phyloP scores from a whole-genome alignment of 2,797 vertebrate genomes.

The Myotis pilosus region DNA sequence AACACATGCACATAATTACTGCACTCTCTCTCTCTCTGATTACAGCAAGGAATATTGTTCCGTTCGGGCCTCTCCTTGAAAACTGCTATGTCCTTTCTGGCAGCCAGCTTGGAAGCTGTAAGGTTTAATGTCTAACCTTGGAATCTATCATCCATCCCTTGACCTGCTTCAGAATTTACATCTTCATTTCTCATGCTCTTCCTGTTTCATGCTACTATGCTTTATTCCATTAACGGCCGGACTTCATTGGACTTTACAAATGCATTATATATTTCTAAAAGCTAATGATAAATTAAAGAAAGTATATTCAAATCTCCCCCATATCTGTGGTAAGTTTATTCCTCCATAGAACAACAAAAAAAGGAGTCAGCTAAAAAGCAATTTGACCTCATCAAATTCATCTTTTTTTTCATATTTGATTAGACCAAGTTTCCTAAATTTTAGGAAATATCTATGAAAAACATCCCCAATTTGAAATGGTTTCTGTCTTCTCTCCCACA shows the following conservation, averaged over 20 bases:
- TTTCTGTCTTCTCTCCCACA: not conserved
- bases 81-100: not conserved
- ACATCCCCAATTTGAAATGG: not conserved
- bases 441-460: slow-evolving; percentile 7
- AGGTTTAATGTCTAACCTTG: not conserved
- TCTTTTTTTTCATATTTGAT: not conserved
- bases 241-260: not conserved
- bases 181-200: not conserved
- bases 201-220: not conserved
- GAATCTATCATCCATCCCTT: slow-evolving; percentile 43
- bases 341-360: not conserved
- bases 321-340: not conserved
- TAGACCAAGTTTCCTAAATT: not conserved
- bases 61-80: not conserved
- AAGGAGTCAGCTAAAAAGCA: not conserved
- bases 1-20: slow-evolving; percentile 49
- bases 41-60: not conserved
- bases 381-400: not conserved
- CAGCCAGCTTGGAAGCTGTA: slow-evolving; percentile 24
- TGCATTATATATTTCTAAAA: not conserved
- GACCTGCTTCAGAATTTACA: not conserved
- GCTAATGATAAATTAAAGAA: not conserved
- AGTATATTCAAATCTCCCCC: not conserved
- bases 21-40: slow-evolving; percentile 7
- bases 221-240: slow-evolving; percentile 43